Conservation (phyloP, 2,888 invertebrate species). For the Ichneumoninae sp. region DNA sequence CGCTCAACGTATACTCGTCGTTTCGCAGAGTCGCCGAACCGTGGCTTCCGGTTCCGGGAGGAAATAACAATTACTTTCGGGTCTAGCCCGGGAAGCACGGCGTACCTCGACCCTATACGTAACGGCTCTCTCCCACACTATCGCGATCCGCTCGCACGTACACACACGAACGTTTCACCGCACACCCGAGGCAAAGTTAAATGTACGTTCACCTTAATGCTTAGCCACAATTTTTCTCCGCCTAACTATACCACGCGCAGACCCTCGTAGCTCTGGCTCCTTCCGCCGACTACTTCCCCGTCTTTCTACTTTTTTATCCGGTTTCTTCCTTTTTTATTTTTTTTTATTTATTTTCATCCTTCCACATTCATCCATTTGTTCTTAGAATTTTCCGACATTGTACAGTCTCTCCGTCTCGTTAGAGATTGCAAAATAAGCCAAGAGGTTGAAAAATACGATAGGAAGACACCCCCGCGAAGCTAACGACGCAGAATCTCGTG, state of each 20-base stretch:
- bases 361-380: constrained; percentile 10
- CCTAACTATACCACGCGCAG: constrained; percentile 46
- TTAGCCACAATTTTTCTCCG: constrained; percentile 66
- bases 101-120: constrained; percentile 45
- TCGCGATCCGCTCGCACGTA: neutral
- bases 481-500: neutral
- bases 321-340: neutral
- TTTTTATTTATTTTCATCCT: neutral
- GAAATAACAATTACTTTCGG: constrained; percentile 72
- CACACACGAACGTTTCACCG: constrained; percentile 13
- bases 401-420: neutral
- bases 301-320: constrained; percentile 7
- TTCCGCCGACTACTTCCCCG: constrained; percentile 17
- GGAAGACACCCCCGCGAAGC: neutral
- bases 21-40: constrained; percentile 68
- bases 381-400: constrained; percentile 4
- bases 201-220: constrained; percentile 68
- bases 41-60: constrained; percentile 69
- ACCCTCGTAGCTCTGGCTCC: constrained; percentile 48
- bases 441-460: constrained; percentile 1
- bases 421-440: neutral
- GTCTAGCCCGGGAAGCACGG: constrained; percentile 59
- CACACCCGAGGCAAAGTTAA: constrained; percentile 61
- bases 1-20: constrained; percentile 59
- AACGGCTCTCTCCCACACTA: constrained; percentile 2